A percentile compares a stretch with the other conserved stretches of the same genome.
Evolutionary conservation across 2,797 vertebrate species (phyloP).

Genomic region (Falco biarmicus): DNA sequence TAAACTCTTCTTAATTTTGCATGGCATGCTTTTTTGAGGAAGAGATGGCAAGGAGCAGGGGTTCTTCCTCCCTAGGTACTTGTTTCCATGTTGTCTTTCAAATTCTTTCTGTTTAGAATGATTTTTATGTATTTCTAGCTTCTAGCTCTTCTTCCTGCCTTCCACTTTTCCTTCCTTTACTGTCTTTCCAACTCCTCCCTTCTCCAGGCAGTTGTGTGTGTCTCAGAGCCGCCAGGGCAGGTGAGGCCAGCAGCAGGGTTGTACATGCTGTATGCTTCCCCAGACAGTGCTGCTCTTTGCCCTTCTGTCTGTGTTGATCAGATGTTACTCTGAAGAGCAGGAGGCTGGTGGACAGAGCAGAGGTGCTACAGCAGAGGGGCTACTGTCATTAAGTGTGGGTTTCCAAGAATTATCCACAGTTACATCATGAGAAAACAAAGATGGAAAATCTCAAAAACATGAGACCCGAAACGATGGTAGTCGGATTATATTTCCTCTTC

Average conservation of each 20-base stretch:
- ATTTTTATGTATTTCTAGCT: not conserved
- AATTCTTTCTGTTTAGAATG: not conserved
- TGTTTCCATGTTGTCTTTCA: not conserved
- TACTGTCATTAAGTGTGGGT: not conserved
- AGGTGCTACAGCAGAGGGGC: not conserved
- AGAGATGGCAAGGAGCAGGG: not conserved
- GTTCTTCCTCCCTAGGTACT: not conserved
- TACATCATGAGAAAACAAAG: not conserved
- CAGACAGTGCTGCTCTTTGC: not conserved
- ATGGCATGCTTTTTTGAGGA: not conserved
- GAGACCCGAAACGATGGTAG: not conserved
- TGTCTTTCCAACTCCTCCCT: not conserved
- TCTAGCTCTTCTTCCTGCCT: not conserved
- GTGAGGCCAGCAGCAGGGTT: not conserved
- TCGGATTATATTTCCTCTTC: not conserved
- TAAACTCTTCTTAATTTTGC: not conserved
- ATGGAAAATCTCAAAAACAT: not conserved
- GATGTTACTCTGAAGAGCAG: not conserved
- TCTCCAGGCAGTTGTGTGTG: not conserved
- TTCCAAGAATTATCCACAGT: not conserved
- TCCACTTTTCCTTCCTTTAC: not conserved
- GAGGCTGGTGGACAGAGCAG: not conserved
- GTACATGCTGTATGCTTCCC: not conserved
- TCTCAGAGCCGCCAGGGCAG: accelerated
- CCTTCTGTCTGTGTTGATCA: not conserved